Conservation (phyloP, 2,888 invertebrate species). For the Mythimna albipuncta region DNA sequence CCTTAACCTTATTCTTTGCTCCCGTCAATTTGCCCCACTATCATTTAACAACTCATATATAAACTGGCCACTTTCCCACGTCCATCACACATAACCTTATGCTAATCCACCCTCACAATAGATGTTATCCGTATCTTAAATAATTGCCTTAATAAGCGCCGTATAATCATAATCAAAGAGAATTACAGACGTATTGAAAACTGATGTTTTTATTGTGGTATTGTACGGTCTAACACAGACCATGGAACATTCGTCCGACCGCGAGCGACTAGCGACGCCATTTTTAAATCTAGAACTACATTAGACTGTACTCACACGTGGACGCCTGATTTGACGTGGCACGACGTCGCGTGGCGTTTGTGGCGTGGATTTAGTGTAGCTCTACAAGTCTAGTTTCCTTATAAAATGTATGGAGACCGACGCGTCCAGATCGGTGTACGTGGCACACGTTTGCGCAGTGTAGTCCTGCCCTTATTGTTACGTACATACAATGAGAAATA, state of each 20-base stretch:
- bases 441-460: too few species aligned
- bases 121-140: slow-evolving; percentile 76
- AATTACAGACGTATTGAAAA: slow-evolving; percentile 82
- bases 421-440: too few species aligned
- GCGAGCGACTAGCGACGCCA: not conserved
- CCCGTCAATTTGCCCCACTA: slow-evolving; percentile 5
- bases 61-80: slow-evolving; percentile 60
- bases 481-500: too few species aligned
- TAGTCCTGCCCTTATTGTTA: too few species aligned
- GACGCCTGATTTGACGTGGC: too few species aligned
- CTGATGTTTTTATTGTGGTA: slow-evolving; percentile 76
- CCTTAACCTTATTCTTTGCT: not conserved
- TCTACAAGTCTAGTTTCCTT: too few species aligned
- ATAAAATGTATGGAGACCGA: too few species aligned
- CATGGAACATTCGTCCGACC: not conserved
- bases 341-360: too few species aligned
- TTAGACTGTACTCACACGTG: too few species aligned
- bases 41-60: slow-evolving; percentile 11
- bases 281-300: not conserved
- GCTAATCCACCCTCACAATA: slow-evolving; percentile 81
- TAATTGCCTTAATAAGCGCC: slow-evolving; percentile 86
- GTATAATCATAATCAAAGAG: slow-evolving; percentile 85
- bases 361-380: too few species aligned
- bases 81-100: slow-evolving; percentile 75
- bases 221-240: slow-evolving; percentile 60